Evolutionary conservation across 2,797 vertebrate genomes (phyloP), one percentile per base, ranked within the genome.

Genomic region (Florisuga fusca): DNA sequence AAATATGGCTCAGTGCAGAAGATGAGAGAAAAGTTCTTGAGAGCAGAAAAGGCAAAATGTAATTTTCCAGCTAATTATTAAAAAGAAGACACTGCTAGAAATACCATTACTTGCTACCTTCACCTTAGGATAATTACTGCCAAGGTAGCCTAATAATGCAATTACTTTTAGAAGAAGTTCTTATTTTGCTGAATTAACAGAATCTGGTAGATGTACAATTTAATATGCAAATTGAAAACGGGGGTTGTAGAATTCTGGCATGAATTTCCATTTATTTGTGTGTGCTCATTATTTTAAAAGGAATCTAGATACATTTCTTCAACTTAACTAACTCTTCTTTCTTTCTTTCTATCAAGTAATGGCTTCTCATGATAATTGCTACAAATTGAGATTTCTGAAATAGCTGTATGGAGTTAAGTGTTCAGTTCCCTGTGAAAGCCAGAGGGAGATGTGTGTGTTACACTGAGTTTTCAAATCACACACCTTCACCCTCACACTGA

Each of bases 181-280:
- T 85, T 80, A 59, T 92, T 96, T 81, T 93, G 85, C 94, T 96
- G 89, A 97, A 76, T 91, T 95, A 95, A 90, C 91, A 96, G 76
- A 95, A 77, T 72, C 74, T 51, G 53, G 73, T 78, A 58, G 82
- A 93, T 84, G 76, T 75, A 83, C 71, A 93, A 93, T 95, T 87
- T 73, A 95, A 96, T 84, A 94, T 94, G 93, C 51, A 95, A 95
- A 92, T 89, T 94, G 71, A 79, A 93, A 96, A 87, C 53, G 33
- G 36, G 61, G 36, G 31, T 46, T 86, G 34, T 63, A 63, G 69
- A 92, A 83, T 82, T 75, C 68, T 93, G 87, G 64, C 78, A 93
- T 75, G 62, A 84, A 82, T 67, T 92, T 22, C 20, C 19, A 25
- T 80, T 94, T 78, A 87, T 91, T 96, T 91, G 61, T 73, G 66